Percentiles rank a stretch among this genome's conserved stretches.
phyloP scores from a whole-genome alignment of 2,113 vertebrate genomes.

The Monopterus albus region DNA sequence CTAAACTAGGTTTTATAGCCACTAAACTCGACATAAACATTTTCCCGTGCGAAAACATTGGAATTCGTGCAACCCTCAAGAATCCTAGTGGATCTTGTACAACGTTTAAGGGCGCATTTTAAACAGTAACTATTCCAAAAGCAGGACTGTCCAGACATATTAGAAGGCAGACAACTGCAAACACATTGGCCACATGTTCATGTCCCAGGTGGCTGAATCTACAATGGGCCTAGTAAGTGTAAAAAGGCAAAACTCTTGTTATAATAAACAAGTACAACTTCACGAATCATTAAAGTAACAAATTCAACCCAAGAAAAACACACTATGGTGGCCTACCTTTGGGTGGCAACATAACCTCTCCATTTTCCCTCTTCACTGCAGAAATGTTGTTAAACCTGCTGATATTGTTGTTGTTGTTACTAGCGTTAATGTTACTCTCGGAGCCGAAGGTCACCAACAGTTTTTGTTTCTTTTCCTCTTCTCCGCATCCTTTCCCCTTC shows the following conservation, averaged over 20 bases:
- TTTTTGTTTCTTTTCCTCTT: slow-evolving; percentile 72
- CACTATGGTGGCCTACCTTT: slow-evolving; percentile 71
- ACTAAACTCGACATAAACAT: slow-evolving; percentile 25
- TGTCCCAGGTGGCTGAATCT: slow-evolving; percentile 8
- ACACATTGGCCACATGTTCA: slow-evolving; percentile 44
- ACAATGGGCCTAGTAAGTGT: slow-evolving; percentile 14
- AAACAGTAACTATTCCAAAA: slow-evolving; percentile 29
- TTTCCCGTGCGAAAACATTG: not conserved
- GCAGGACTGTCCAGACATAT: slow-evolving; percentile 40
- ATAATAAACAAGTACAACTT: slow-evolving; percentile 43
- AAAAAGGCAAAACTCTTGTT: slow-evolving; percentile 2
- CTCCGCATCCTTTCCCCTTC: slow-evolving; percentile 58
- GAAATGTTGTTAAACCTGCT: slow-evolving; percentile 51
- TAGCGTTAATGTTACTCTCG: slow-evolving; percentile 35
- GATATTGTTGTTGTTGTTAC: slow-evolving; percentile 34
- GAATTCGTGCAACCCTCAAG: not conserved
- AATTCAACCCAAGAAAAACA: not conserved
- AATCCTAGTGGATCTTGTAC: not conserved
- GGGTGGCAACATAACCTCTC: slow-evolving; percentile 71
- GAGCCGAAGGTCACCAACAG: slow-evolving; percentile 53
- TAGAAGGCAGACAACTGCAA: slow-evolving; percentile 22
- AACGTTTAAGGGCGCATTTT: not conserved
- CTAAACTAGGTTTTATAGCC: not conserved
- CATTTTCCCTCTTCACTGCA: slow-evolving; percentile 77
- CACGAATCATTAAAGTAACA: not conserved